Evolutionary conservation across 2,113 vertebrate species (phyloP), one percentile per base, ranked within the genome.

Genomic region (Gymnarchus niloticus): DNA sequence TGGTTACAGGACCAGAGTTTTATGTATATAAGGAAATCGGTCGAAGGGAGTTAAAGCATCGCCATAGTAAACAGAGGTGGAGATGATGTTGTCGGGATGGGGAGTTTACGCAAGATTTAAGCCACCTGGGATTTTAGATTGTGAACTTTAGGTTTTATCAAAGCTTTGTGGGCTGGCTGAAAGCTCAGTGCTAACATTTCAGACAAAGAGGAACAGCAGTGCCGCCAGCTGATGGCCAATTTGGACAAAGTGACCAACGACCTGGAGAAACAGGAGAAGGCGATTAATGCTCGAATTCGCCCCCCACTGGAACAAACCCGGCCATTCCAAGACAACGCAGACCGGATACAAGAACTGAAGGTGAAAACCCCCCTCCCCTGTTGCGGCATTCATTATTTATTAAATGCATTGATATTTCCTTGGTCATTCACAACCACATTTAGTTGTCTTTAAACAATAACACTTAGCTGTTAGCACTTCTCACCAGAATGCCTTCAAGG

Each of bases 221-320:
- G 97, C 0, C 96, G 97, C 8, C 97, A 99, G 92, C 91, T 97
- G 87, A 95, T 99, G 91, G 96, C 98, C 0, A 92, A 95, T 56
- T 91, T 99, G 91, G 98, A 99, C 88, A 97, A 96, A 86, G 96
- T 98, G 9, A 89, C 90, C 88, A 94, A 93, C 0, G 96, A 98
- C 89, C 90, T 99, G 88, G 96, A 97, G 87, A 96, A 96, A 88
- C 97, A 98, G 90, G 97, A 99, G 90, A 98, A 97, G 82, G 95
- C 94, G 17, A 96, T 99, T 90, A 94, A 96, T 0, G 86, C 93
- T 4, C 93, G 94, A 87, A 92, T 98, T 10, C 95, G 98, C 1
- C 97, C 97, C 0, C 98, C 98, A 0, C 94, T 99, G 92, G 97
- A 99, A 87, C 96, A 97, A 90, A 97, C 90, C 54, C 92, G 96